These are phyloP conservation scores for Gonatopus flavifemur DNA, from an alignment of 1,140 invertebrate genomes.

Conservation along the genomic window DNA sequence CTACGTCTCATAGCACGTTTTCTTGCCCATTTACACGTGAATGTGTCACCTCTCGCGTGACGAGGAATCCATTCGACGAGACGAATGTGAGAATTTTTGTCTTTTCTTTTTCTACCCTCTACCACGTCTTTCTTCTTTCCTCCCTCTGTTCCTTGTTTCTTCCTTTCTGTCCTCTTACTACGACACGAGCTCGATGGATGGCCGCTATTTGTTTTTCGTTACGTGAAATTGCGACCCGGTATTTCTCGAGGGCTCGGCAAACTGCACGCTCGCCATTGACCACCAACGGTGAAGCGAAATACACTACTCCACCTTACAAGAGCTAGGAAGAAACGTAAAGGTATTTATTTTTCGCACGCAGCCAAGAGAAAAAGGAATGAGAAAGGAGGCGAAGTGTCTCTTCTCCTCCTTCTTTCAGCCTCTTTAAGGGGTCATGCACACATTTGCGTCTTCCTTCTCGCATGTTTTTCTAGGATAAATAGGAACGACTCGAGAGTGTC, in stretches of 20 bases:
- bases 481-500: no score
- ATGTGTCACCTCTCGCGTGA: conserved; percentile 8
- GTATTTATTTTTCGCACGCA: conserved; percentile 31
- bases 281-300: conserved; percentile 29
- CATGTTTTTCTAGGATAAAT: no score
- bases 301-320: neutral
- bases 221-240: conserved; percentile 39
- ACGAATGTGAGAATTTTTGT: neutral
- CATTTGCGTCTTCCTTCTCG: neutral
- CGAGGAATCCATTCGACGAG: conserved; percentile 7
- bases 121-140: conserved; percentile 9
- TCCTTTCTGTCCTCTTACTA: neutral
- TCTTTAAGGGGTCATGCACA: no score
- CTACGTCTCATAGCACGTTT: conserved; percentile 5
- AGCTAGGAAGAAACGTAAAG: conserved; percentile 13
- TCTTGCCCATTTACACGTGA: conserved; percentile 19
- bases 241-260: conserved; percentile 44
- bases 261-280: conserved; percentile 39
- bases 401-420: conserved; percentile 5
- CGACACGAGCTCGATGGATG: conserved; percentile 25
- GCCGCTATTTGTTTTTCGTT: conserved; percentile 48
- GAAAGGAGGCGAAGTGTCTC: neutral
- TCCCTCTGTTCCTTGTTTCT: conserved; percentile 5
- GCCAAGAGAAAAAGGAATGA: neutral
- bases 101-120: neutral